Evolutionary conservation across 2,797 vertebrate genomes (phyloP).

Genomic region (Otus scops): DNA sequence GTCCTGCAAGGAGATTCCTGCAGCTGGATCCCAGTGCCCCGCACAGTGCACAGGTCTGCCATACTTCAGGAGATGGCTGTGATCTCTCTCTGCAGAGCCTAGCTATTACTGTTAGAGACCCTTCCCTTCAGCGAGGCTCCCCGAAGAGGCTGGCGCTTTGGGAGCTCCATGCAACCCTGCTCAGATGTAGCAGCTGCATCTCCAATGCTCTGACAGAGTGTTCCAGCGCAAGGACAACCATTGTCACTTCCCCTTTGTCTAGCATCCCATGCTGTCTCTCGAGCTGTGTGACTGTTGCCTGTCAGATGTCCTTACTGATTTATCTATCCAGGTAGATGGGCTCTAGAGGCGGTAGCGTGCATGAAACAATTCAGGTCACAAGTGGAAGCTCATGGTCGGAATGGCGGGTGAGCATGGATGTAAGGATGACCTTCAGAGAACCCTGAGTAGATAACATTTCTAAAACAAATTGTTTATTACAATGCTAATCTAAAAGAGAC

Average conservation of each 20-base stretch:
- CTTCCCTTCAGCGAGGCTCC: neutral
- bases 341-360: neutral
- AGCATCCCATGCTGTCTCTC: neutral
- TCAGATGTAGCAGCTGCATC: neutral
- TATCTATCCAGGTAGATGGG: neutral
- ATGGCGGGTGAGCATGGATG: neutral
- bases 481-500: neutral
- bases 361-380: neutral
- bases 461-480: neutral
- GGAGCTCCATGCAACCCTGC: neutral
- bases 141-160: fast-evolving
- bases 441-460: neutral
- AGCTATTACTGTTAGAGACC: neutral
- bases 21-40: neutral
- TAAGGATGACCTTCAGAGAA: neutral
- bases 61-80: neutral
- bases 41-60: neutral
- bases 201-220: neutral
- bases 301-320: neutral
- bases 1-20: neutral
- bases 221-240: neutral
- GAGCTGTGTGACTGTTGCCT: neutral
- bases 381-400: neutral
- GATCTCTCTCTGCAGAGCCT: neutral
- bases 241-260: neutral